Evolutionary conservation across 2,888 invertebrate genomes (phyloP), one percentile per base, ranked within the genome.

Genomic region (Xylota segnis): DNA sequence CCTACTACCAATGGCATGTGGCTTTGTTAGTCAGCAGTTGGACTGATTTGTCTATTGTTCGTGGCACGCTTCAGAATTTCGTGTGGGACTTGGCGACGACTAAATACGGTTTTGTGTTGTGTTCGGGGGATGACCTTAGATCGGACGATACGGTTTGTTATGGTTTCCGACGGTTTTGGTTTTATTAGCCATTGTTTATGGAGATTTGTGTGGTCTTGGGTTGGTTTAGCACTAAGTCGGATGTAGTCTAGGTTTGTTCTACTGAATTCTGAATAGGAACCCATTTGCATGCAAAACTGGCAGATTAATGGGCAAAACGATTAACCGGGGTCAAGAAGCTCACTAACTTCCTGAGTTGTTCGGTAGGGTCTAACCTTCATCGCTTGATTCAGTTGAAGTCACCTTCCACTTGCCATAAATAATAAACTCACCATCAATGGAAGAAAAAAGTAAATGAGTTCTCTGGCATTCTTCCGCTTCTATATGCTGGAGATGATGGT

Each of bases 61-160:
- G 43, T 14, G 63, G 76, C 76, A 76, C 59, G 68, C 77, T 77
- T 68, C 32, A 40, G 68, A 59, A 43, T 59, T 43, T 68, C 18
- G 40, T 52, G 76, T 54, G 50, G 16, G 63, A 68, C 43, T 65
- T 29, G 18, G 68, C 45, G 50, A 18, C 18, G 56, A 9, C 23
- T 50, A 27, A 58, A 59, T 71, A 7, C 40, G 40, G 37, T 37
- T 65, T 72, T 74, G 32, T 54, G 29, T 2, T 10, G 16, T 16
- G 29, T 66, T 40, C 5, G 14, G 14, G 14, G 37, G 7, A 16
- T 50, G 52, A 52, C 56, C 65, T 75, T 54, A 32, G 18, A 23
- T 12, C 3, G 23, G 1, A 16, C 45, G 47, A 23, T 18, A 5
- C 12, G n/a, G n/a, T 1, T 50, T 14, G 29, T 43, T 56, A 56